Percentiles rank a stretch among this genome's conserved stretches.
phyloP scores from a whole-genome alignment of 2,888 invertebrate species.

The Chymomyza fuscimana region DNA sequence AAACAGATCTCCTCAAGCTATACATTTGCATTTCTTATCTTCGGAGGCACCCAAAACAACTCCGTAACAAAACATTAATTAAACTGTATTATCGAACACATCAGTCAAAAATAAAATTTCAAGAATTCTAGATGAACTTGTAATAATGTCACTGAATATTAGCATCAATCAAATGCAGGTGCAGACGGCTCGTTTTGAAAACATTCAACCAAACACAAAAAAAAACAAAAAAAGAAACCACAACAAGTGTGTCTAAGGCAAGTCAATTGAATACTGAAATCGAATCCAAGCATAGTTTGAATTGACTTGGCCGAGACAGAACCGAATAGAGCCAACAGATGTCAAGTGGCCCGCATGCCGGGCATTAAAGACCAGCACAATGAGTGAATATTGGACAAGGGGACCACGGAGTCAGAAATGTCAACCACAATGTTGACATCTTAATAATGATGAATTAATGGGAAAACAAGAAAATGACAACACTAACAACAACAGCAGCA shows the following conservation, averaged over 20 bases:
- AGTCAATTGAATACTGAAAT: conserved; percentile 1
- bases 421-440: conserved; percentile 76
- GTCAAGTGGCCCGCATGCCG: conserved; percentile 71
- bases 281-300: conserved; percentile 3
- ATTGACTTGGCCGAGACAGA: neutral
- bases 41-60: conserved; percentile 51
- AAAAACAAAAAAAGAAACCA: conserved; percentile 11
- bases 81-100: conserved; percentile 30
- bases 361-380: conserved; percentile 8
- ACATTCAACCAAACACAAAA: neutral
- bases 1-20: conserved; percentile 14
- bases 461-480: conserved; percentile 66
- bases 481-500: conserved; percentile 29
- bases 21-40: neutral
- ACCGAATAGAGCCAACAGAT: conserved; percentile 48
- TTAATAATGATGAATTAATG: conserved; percentile 79
- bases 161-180: conserved; percentile 73
- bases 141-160: conserved; percentile 68
- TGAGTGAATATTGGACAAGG: conserved; percentile 18
- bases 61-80: conserved; percentile 20
- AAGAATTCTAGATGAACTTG: conserved; percentile 49
- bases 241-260: conserved; percentile 1
- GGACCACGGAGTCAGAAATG: conserved; percentile 57
- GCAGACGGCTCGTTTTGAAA: conserved; percentile 38
- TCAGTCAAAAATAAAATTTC: conserved; percentile 44